Conservation (phyloP, 2,888 invertebrate genomes). For the Eurois occulta region DNA sequence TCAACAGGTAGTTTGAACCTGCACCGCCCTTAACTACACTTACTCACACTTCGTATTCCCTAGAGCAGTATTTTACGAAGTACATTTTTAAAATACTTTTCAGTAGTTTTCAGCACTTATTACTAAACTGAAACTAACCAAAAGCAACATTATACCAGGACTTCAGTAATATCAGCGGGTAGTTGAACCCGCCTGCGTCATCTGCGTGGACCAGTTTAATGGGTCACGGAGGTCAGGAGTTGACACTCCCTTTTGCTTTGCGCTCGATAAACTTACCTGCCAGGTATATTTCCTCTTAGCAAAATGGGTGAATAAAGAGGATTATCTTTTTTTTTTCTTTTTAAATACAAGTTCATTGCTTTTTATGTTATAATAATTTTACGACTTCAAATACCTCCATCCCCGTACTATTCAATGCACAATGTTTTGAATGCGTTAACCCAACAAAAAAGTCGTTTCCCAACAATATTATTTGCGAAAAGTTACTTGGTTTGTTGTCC, state of each 20-base stretch:
- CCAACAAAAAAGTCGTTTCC: background rate
- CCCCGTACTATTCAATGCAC: background rate
- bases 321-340: too few species aligned
- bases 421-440: too few species aligned
- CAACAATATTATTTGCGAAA: background rate
- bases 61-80: too few species aligned
- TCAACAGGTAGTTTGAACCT: background rate
- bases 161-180: background rate
- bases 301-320: background rate
- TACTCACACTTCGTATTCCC: background rate
- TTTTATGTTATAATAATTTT: too few species aligned
- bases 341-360: too few species aligned
- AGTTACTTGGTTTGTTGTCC: background rate
- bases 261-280: conserved; percentile 47
- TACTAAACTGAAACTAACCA: background rate
- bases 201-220: conserved; percentile 35
- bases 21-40: background rate
- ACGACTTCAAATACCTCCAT: background rate
- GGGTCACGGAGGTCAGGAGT: conserved; percentile 45
- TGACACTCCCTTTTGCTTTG: conserved; percentile 42
- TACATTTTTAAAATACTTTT: too few species aligned
- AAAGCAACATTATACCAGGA: background rate
- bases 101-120: background rate
- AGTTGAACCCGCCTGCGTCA: conserved; percentile 25
- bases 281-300: background rate